These are phyloP conservation scores for Sinelater perroti DNA, from an alignment of 2,888 invertebrate species.

Conservation along the genomic window DNA sequence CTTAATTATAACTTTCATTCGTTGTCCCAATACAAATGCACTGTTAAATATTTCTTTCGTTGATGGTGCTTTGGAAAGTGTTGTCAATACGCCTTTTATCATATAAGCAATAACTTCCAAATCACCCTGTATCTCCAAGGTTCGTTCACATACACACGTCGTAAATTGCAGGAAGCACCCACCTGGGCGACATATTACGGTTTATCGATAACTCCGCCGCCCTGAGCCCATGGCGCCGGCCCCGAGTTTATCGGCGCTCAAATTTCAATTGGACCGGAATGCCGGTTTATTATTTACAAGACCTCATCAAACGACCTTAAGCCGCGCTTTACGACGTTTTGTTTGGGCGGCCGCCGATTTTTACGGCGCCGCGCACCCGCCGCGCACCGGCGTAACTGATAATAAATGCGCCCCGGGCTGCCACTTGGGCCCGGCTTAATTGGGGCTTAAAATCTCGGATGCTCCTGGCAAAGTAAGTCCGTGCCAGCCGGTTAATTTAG, in stretches of 20 bases:
- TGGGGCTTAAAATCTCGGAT: constrained; percentile 27
- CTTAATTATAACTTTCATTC: no score
- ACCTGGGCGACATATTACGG: constrained; percentile 39
- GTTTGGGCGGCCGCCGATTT: constrained; percentile 24
- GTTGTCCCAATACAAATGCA: no score
- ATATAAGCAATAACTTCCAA: no score
- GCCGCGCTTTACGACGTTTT: constrained; percentile 23
- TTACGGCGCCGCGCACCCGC: constrained; percentile 24
- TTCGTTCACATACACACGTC: constrained; percentile 35
- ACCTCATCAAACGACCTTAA: constrained; percentile 30
- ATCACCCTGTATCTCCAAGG: constrained; percentile 29
- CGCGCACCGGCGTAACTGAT: constrained; percentile 5
- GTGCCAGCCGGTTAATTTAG: constrained; percentile 33
- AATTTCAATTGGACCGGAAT: constrained; percentile 36
- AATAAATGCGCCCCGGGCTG: constrained; percentile 10
- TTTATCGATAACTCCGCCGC: constrained; percentile 34
- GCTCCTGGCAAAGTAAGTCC: constrained; percentile 24
- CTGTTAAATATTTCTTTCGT: no score
- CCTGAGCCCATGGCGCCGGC: constrained; percentile 23
- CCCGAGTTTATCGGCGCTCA: constrained; percentile 36
- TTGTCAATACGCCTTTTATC: no score
- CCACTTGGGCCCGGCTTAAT: constrained; percentile 18
- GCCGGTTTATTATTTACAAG: constrained; percentile 37
- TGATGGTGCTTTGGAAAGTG: no score
- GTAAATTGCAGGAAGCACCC: constrained; percentile 35